Evolutionary conservation across 2,888 invertebrate species (phyloP).

Genomic region (Pandemis cinnamomeana): DNA sequence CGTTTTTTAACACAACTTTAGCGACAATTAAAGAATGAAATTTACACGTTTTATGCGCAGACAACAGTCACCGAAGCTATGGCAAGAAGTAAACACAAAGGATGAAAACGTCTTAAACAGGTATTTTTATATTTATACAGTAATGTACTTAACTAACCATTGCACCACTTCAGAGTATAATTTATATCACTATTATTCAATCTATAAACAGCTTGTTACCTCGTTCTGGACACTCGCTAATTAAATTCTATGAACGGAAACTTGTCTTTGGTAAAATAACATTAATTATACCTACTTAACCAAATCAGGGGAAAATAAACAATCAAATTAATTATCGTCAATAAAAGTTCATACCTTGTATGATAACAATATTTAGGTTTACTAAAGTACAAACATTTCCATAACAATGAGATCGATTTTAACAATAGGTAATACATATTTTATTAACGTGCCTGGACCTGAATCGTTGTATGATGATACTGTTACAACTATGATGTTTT

Average conservation of each 20-base stretch:
- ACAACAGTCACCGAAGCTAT: slow-evolving; percentile 73
- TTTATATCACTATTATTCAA: slow-evolving; percentile 61
- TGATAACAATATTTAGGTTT: slow-evolving; percentile 81
- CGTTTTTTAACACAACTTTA: slow-evolving; percentile 44
- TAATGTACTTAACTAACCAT: slow-evolving; percentile 71
- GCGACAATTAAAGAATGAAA: slow-evolving; percentile 44
- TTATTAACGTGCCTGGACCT: slow-evolving; percentile 65
- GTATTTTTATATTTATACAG: slow-evolving; percentile 60
- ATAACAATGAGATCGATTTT: slow-evolving; percentile 84
- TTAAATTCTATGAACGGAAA: slow-evolving; percentile 67
- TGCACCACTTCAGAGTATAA: slow-evolving; percentile 77
- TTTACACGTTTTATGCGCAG: slow-evolving; percentile 51
- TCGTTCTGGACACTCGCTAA: slow-evolving; percentile 54
- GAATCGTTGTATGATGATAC: slow-evolving; percentile 68
- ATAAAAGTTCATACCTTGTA: slow-evolving; percentile 83
- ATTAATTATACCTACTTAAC: slow-evolving; percentile 60
- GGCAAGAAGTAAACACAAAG: slow-evolving; percentile 60
- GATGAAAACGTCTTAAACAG: slow-evolving; percentile 59
- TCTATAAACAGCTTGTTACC: slow-evolving; percentile 58
- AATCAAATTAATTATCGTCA: slow-evolving; percentile 59
- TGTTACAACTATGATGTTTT: slow-evolving; percentile 30
- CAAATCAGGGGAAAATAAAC: slow-evolving; percentile 59
- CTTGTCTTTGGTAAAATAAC: slow-evolving; percentile 81
- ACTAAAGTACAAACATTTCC: slow-evolving; percentile 74
- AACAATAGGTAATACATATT: slow-evolving; percentile 58